Percentiles rank a stretch among this genome's conserved stretches.
phyloP scores from a whole-genome alignment of 2,888 invertebrate species.

The Pollenia amentaria region DNA sequence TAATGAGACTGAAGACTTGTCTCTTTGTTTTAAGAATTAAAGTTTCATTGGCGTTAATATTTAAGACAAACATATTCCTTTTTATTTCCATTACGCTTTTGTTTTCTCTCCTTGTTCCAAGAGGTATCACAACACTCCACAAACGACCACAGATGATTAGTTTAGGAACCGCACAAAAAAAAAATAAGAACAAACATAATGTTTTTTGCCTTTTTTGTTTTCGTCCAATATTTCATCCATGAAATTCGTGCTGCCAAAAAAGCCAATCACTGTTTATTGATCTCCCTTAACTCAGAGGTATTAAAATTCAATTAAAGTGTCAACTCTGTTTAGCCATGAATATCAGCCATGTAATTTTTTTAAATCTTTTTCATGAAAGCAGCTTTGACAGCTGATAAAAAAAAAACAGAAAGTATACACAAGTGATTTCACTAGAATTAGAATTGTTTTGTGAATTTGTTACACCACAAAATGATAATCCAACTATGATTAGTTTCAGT shows the following conservation, averaged over 20 bases:
- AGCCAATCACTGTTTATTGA: slow-evolving; percentile 54
- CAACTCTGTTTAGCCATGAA: slow-evolving; percentile 48
- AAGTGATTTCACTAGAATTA: slow-evolving; percentile 16
- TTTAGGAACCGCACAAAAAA: not conserved
- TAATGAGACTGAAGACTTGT: too few relatives aligned
- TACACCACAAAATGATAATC: not conserved
- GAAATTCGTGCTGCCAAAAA: slow-evolving; percentile 8
- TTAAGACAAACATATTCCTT: too few relatives aligned
- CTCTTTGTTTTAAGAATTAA: too few relatives aligned
- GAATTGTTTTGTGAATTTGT: not conserved
- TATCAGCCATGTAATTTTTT: slow-evolving; percentile 21
- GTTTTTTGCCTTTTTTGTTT: not conserved
- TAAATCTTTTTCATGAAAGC: slow-evolving; percentile 23
- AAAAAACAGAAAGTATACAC: not conserved
- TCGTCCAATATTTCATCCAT: slow-evolving; percentile 9
- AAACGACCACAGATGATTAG: slow-evolving; percentile 25
- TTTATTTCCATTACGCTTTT: too few relatives aligned
- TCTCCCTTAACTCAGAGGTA: slow-evolving; percentile 57
- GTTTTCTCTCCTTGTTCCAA: too few relatives aligned
- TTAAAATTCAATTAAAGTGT: slow-evolving; percentile 72
- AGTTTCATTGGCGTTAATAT: too few relatives aligned
- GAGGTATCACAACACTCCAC: too few relatives aligned
- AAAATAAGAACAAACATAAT: slow-evolving; percentile 4
- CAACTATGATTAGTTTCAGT: not conserved
- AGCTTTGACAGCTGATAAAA: slow-evolving; percentile 33